Evolutionary conservation across 2,797 vertebrate species (phyloP).

Genomic region (Apodemus agrarius): DNA sequence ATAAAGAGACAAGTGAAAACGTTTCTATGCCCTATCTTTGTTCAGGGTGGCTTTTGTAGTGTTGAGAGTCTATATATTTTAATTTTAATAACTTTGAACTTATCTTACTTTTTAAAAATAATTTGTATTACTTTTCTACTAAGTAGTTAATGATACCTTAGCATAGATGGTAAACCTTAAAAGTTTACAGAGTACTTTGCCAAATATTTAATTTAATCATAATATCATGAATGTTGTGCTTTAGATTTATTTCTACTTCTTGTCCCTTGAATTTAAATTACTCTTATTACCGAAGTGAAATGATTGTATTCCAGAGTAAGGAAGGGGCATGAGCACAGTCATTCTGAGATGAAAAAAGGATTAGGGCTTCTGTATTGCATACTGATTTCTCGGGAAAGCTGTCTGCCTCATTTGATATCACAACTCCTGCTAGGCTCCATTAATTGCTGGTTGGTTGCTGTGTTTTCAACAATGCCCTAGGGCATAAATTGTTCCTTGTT

Average conservation of each 20-base stretch:
- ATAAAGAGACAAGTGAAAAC: neutral
- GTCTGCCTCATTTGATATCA: neutral
- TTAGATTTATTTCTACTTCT: conserved; percentile 21
- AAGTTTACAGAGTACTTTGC: neutral
- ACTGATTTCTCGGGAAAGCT: neutral
- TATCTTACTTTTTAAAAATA: neutral
- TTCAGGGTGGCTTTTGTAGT: conserved; percentile 25
- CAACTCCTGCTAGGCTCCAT: neutral
- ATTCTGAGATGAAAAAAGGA: neutral
- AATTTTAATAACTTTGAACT: neutral
- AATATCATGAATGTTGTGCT: neutral
- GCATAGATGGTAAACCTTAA: neutral
- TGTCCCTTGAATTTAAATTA: conserved; percentile 1
- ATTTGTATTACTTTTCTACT: neutral
- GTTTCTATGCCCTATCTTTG: neutral
- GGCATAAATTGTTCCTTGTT: neutral
- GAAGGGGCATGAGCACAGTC: neutral
- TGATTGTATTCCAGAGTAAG: neutral
- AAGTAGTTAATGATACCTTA: neutral
- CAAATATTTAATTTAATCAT: neutral
- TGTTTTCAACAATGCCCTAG: neutral
- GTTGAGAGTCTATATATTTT: neutral
- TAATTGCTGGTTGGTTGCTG: neutral
- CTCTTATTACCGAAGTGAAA: neutral
- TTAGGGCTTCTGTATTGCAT: neutral